Evolutionary conservation across 2,797 vertebrate species (phyloP).

Genomic region (Onychomys torridus): DNA sequence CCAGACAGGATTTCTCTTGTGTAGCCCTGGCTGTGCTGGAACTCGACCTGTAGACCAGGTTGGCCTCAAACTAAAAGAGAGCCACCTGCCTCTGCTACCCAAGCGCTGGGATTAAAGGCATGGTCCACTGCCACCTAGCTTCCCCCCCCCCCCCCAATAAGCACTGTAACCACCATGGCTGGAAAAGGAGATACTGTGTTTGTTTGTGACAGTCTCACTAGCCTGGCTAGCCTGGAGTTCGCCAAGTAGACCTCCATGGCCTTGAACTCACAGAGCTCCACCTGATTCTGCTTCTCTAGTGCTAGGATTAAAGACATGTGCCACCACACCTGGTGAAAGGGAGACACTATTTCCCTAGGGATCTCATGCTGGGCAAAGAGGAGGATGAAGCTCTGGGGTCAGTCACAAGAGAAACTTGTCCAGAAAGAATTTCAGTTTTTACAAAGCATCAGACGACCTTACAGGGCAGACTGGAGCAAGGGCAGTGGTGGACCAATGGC

Average conservation of each 20-base stretch:
- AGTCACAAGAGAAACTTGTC: background rate
- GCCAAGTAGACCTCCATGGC: background rate
- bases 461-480: background rate
- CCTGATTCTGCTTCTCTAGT: background rate
- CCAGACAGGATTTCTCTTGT: background rate
- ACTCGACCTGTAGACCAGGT: background rate
- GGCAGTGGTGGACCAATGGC: background rate
- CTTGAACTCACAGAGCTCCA: background rate
- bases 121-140: background rate
- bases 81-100: background rate
- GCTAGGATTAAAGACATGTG: too few relatives aligned
- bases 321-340: background rate
- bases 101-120: background rate
- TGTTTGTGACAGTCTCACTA: background rate
- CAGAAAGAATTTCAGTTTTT: background rate
- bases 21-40: background rate
- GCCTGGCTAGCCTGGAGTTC: background rate
- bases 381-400: background rate
- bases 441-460: background rate
- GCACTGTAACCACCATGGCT: background rate
- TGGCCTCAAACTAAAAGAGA: background rate
- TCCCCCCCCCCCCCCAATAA: too few relatives aligned
- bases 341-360: background rate
- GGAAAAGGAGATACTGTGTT: background rate
- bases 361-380: background rate